Evolutionary conservation across 2,113 vertebrate genomes (phyloP).

Genomic region (Phrynosoma platyrhinos): DNA sequence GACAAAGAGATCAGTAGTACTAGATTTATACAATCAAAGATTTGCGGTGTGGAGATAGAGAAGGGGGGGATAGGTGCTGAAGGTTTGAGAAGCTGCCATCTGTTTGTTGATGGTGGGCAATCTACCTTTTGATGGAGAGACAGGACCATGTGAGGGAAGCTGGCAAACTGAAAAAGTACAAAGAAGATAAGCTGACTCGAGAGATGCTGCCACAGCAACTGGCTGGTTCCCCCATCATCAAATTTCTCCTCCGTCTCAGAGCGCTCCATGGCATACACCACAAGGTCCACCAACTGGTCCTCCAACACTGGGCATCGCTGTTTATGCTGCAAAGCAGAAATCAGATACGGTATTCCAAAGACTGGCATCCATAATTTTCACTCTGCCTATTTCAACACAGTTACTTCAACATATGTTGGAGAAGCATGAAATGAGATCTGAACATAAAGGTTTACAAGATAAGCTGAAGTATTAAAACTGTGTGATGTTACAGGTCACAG

Average conservation of each 20-base stretch:
- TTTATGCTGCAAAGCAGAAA: slow-evolving; percentile 92
- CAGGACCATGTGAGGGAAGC: slow-evolving; percentile 99
- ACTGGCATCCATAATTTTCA: slow-evolving; percentile 63
- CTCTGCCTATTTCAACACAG: slow-evolving; percentile 54
- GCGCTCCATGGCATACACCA: slow-evolving; percentile 99
- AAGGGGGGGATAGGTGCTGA: not conserved
- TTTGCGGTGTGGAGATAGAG: not conserved
- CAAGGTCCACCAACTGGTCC: slow-evolving; percentile 98
- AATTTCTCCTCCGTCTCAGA: slow-evolving; percentile 98
- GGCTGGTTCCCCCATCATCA: slow-evolving; percentile 97
- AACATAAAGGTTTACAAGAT: slow-evolving; percentile 76
- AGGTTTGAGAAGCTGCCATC: not conserved
- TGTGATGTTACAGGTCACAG: slow-evolving; percentile 73
- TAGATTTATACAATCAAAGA: not conserved
- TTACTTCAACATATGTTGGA: slow-evolving; percentile 73
- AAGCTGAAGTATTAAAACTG: slow-evolving; percentile 84
- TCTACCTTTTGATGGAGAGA: slow-evolving; percentile 98
- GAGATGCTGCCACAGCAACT: slow-evolving; percentile 98
- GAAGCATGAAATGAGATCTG: slow-evolving; percentile 84
- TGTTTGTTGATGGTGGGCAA: slow-evolving; percentile 29
- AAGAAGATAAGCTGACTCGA: slow-evolving; percentile 99
- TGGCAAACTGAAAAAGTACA: slow-evolving; percentile 99
- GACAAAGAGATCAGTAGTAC: not conserved
- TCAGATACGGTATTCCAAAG: slow-evolving; percentile 81
- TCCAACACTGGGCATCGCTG: slow-evolving; percentile 98